phyloP scores from a whole-genome alignment of 1,140 invertebrate species.

The Mylabris phalerata region DNA sequence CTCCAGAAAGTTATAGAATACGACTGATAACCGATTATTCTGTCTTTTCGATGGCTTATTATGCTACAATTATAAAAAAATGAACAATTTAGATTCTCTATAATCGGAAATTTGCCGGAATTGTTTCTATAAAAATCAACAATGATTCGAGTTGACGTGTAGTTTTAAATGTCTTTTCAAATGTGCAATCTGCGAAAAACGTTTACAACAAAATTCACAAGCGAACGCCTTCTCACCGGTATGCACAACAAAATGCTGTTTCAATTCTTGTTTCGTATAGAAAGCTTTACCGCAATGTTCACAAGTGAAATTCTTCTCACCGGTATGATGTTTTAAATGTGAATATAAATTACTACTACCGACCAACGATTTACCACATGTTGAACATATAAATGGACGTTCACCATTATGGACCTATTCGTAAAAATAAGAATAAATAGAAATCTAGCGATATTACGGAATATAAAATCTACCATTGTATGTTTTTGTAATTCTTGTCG shows the following conservation, averaged over 20 bases:
- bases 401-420: slow-evolving; percentile 35
- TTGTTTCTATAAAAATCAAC: too few relatives aligned
- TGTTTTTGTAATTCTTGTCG: slow-evolving; percentile 24
- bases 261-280: slow-evolving; percentile 38
- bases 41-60: too few relatives aligned
- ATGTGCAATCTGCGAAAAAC: slow-evolving; percentile 35
- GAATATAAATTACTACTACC: slow-evolving; percentile 29
- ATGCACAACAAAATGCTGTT: slow-evolving; percentile 31
- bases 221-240: slow-evolving; percentile 33
- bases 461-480: slow-evolving; percentile 18
- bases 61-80: too few relatives aligned
- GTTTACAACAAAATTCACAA: slow-evolving; percentile 33
- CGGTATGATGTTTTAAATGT: slow-evolving; percentile 61
- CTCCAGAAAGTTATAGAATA: too few relatives aligned
- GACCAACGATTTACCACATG: slow-evolving; percentile 55
- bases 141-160: slow-evolving; percentile 3
- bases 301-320: slow-evolving; percentile 59
- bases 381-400: slow-evolving; percentile 41
- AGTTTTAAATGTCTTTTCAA: slow-evolving; percentile 25
- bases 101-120: too few relatives aligned
- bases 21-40: too few relatives aligned
- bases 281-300: slow-evolving; percentile 42
- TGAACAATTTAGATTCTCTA: too few relatives aligned
- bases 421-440: slow-evolving; percentile 12
- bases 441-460: neutral